phyloP scores from a whole-genome alignment of 2,113 vertebrate genomes.

The Donacobius atricapilla region DNA sequence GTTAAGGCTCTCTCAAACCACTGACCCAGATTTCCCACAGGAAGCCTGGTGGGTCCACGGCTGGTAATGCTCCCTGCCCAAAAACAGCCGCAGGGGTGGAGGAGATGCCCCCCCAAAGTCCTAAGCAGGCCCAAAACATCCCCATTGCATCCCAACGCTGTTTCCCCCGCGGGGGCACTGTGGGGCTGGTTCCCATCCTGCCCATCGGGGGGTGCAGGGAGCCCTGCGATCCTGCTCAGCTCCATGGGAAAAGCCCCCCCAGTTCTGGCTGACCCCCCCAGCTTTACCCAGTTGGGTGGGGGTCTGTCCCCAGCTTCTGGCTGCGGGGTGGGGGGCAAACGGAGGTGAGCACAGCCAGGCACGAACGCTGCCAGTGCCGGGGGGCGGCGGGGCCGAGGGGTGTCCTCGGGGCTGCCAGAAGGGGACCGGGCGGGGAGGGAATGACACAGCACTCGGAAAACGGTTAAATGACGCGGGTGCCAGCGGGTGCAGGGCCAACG shows the following conservation, averaged over 20 bases:
- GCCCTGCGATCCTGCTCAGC: neutral
- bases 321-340: fast-evolving
- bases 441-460: constrained; percentile 51
- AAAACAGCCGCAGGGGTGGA: neutral
- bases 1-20: neutral
- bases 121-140: neutral
- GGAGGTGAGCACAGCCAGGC: neutral
- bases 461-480: neutral
- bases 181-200: neutral
- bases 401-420: neutral
- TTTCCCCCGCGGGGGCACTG: fast-evolving
- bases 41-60: fast-evolving
- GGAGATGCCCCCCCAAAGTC: too few relatives aligned
- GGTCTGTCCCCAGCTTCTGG: neutral
- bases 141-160: neutral
- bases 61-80: neutral
- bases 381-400: fast-evolving
- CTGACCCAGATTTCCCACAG: neutral
- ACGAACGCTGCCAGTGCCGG: fast-evolving
- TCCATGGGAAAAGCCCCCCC: fast-evolving
- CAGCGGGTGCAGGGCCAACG: neutral
- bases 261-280: neutral
- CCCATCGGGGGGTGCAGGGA: neutral
- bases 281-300: neutral
- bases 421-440: neutral